Evolutionary conservation across 2,888 invertebrate species (phyloP), one percentile per base, ranked within the genome.

Genomic region (Allacma fusca): DNA sequence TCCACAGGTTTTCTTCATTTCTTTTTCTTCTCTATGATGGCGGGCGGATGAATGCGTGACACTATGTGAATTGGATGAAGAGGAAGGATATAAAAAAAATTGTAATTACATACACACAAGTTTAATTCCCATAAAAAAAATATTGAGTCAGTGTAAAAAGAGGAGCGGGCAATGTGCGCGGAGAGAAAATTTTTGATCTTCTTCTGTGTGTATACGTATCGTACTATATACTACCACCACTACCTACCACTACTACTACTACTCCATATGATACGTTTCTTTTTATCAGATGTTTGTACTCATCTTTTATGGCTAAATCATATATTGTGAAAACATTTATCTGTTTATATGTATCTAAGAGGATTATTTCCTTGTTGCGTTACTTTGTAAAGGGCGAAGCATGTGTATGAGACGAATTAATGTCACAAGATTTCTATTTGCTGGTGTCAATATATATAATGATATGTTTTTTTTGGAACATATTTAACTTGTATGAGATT

Each of bases 21-120:
- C 50, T 50, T 50, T 50, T 50, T n/a, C 50, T 50, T 50, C 50
- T 50, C 50, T 50, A 50, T 50, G 50, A 50, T 50, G 50, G 19
- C 50, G 50, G 50, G 50, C 50, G 50, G 50, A 50, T 50, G 50
- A 50, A 50, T 50, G 50, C 50, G 50, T 50, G 50, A 50, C 50
- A 50, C 5, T 50, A 50, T 50, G n/a, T 50, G 50, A 50, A 50
- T 13, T 50, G 19, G 16, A 50, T 50, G 50, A 50, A 16, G 50
- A 50, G 50, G 50, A 50, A 50, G 7, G 50, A 34, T 34, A 9
- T 4, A 34, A 50, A n/a, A 50, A 50, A 50, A 13, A 50, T 19
- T 50, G 16, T 50, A 50, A 19, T 50, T 50, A 13, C n/a, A 12
- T 34, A 34, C 34, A 34, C 9, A 34, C 34, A 34, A 34, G 34